Evolutionary conservation across 2,888 invertebrate species (phyloP), one percentile per base, ranked within the genome.

Genomic region (Limenitis camilla): DNA sequence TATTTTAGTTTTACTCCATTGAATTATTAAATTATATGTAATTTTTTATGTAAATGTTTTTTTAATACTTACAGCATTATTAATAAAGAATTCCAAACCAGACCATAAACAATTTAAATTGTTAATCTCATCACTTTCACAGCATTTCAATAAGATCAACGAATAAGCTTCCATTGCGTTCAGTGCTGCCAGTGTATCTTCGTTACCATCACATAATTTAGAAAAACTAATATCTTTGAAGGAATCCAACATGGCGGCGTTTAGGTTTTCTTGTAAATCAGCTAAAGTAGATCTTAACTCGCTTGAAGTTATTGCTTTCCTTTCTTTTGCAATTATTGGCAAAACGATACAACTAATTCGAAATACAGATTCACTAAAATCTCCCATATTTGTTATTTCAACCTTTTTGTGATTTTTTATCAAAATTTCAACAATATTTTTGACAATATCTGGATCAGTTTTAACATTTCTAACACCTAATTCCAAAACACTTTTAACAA

Each of bases 161-260:
- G 84, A 73, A 65, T 79, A 87, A 1, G 86, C 84, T 2, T 76
- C 75, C 68, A 85, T 79, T 3, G 87, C 83, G 47, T 85, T 84
- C 52, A 83, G 61, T 71, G 71, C 74, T 71, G 82, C 81, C 64
- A 76, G 48, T 39, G 64, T 66, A 54, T 56, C 65, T 1, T 76
- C 76, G 68, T 67, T 62, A 69, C 69, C 55, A 69, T 61, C 70
- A 65, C 59, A 59, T 62, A 65, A 66, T 32, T 63, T 62, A 11
- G 45, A 57, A 63, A 86, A 86, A 65, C 82, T 70, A 0, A 84
- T 73, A 49, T 69, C 77, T 69, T 76, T 80, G 45, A 87, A 83
- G 0, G 77, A 73, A 46, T 82, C 69, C 6, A 86, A 58, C 60
- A 87, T 66, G 1, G 69, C 63, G 46, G 69, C 72, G 52, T 85